Percentiles rank a stretch among this genome's conserved stretches.
Evolutionary conservation across 2,888 invertebrate species (phyloP).

Genomic region (Xanthia icteritia): DNA sequence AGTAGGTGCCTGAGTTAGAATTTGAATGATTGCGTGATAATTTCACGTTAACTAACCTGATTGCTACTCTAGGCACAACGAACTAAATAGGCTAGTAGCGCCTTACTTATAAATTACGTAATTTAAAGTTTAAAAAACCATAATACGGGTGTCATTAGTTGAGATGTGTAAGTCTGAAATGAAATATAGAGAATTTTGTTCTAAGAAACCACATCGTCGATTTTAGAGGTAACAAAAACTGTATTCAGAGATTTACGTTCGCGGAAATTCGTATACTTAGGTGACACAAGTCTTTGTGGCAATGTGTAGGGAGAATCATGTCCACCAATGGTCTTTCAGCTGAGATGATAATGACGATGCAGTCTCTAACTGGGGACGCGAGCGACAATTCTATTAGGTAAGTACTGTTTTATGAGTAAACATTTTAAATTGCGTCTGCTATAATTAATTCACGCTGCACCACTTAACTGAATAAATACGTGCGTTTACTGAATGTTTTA

Average conservation of each 20-base stretch:
- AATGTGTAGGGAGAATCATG: not conserved
- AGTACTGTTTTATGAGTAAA: constrained; percentile 3
- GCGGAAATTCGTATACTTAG: not conserved
- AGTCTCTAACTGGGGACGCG: not conserved
- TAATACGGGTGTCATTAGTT: not conserved
- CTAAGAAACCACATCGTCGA: no score
- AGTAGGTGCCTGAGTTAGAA: not conserved
- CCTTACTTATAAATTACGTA: not conserved
- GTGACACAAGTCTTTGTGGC: not conserved
- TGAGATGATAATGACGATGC: not conserved
- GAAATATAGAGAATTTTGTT: not conserved
- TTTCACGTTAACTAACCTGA: not conserved
- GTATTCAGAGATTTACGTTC: not conserved
- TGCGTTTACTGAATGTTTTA: constrained; percentile 5
- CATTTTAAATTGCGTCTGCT: not conserved
- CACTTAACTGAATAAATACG: constrained; percentile 42
- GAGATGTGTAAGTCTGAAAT: not conserved
- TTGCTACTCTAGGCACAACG: not conserved
- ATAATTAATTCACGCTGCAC: constrained; percentile 29
- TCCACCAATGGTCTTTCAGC: not conserved
- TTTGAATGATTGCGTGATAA: not conserved
- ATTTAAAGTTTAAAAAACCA: not conserved
- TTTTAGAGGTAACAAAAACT: not conserved
- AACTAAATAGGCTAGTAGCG: not conserved
- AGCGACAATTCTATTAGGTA: not conserved